These are phyloP conservation scores for Promerops cafer DNA, from an alignment of 2,113 vertebrate species.

Conservation along the genomic window DNA sequence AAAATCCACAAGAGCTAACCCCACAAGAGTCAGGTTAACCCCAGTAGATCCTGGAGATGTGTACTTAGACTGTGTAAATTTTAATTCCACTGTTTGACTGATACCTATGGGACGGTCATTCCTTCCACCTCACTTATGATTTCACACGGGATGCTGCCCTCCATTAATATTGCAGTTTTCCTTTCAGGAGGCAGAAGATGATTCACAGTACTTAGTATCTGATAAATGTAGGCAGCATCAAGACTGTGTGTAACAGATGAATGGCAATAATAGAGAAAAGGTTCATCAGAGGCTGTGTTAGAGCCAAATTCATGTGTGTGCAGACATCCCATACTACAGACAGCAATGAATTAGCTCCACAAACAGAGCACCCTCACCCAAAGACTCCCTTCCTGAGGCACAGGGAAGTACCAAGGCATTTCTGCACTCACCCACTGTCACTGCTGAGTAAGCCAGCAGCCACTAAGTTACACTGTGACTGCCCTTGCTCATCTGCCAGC, in stretches of 20 bases:
- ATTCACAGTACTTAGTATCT: conserved; percentile 27
- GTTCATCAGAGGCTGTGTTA: neutral
- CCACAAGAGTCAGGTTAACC: neutral
- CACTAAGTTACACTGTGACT: neutral
- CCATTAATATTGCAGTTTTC: neutral
- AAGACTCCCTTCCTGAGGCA: neutral
- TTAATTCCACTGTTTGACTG: neutral
- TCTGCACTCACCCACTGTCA: neutral
- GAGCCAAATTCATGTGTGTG: neutral
- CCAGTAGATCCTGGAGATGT: neutral
- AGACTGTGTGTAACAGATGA: neutral
- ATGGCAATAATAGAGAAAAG: neutral
- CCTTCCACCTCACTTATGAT: neutral
- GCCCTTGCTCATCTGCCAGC: neutral
- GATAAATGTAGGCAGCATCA: neutral
- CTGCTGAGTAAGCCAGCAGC: neutral
- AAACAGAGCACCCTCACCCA: neutral
- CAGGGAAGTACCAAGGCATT: neutral
- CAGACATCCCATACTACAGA: neutral
- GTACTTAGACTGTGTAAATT: neutral
- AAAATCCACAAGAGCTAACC: neutral
- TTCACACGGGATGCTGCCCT: conserved; percentile 52
- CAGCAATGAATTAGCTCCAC: neutral
- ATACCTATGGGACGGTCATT: neutral
- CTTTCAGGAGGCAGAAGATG: neutral